phyloP scores from a whole-genome alignment of 2,113 vertebrate genomes.

The Limanda limanda region DNA sequence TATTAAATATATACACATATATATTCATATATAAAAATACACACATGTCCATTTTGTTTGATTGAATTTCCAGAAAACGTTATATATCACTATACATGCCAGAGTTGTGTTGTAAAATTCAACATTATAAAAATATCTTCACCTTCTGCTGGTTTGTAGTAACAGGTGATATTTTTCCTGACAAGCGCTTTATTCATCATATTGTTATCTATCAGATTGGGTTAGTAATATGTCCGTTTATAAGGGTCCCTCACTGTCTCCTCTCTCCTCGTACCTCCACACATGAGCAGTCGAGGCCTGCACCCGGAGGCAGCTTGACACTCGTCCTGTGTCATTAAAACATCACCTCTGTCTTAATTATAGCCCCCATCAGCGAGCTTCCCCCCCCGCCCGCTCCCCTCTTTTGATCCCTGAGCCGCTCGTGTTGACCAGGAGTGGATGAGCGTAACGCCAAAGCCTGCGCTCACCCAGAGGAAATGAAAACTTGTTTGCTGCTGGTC shows the following conservation, averaged over 20 bases:
- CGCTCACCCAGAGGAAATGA: conserved; percentile 71
- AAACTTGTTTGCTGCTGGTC: conserved; percentile 68
- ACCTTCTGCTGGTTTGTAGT: too few relatives aligned
- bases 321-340: conserved; percentile 73
- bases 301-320: conserved; percentile 64
- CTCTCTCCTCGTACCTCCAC: conserved; percentile 29
- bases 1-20: too few relatives aligned
- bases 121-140: too few relatives aligned
- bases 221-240: conserved; percentile 3
- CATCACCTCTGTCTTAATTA: conserved; percentile 77
- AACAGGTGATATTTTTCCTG: too few relatives aligned
- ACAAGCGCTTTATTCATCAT: neutral
- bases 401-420: conserved; percentile 69
- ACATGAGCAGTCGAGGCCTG: conserved; percentile 45
- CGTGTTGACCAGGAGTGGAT: conserved; percentile 56
- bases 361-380: conserved; percentile 55
- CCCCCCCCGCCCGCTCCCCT: conserved; percentile 45
- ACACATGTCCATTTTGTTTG: too few relatives aligned
- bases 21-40: too few relatives aligned
- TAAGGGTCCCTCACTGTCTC: neutral
- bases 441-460: conserved; percentile 56
- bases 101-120: too few relatives aligned
- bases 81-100: too few relatives aligned
- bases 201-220: conserved; percentile 12
- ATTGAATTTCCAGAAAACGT: too few relatives aligned